Evolutionary conservation across 2,113 vertebrate genomes (phyloP).

Genomic region (Ammospiza caudacuta): DNA sequence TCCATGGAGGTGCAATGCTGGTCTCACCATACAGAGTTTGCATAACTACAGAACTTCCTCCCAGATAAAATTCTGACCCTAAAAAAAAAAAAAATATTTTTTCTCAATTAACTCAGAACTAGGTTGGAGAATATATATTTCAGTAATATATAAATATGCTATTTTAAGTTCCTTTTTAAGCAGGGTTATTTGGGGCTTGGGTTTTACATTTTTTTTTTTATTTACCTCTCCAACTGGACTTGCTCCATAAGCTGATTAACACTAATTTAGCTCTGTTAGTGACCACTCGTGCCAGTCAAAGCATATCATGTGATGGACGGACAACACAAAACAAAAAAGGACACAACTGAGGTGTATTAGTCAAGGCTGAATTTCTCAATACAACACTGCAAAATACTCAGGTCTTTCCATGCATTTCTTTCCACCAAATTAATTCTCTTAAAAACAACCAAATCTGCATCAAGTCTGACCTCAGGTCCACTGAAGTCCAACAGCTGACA

Average conservation of each 20-base stretch:
- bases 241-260: background rate
- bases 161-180: background rate
- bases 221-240: background rate
- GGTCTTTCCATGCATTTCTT: background rate
- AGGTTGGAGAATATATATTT: background rate
- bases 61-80: background rate
- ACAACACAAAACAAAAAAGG: background rate
- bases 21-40: background rate
- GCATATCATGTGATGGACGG: background rate
- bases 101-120: background rate
- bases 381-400: background rate
- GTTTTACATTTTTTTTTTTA: background rate
- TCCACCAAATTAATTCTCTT: background rate
- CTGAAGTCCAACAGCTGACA: background rate
- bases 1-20: background rate
- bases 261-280: background rate
- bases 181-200: background rate
- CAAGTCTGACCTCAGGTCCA: background rate
- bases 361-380: background rate
- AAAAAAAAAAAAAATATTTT: background rate
- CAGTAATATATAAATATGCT: background rate
- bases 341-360: background rate
- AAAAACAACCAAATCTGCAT: background rate
- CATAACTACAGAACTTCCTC: accelerated
- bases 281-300: background rate